Evolutionary conservation across 2,888 invertebrate genomes (phyloP).

Genomic region (Nephrotoma appendiculata): DNA sequence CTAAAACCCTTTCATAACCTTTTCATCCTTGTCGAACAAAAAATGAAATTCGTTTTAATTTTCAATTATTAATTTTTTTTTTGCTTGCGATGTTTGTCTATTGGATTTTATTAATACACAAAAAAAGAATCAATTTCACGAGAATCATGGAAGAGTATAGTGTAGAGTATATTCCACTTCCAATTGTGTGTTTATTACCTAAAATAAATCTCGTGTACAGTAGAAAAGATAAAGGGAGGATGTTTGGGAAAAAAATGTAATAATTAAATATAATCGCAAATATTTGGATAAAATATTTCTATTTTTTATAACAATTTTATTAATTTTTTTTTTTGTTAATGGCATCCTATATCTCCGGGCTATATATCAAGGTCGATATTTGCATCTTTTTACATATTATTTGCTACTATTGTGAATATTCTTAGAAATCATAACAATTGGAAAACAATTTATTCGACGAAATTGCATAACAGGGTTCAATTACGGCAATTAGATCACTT

Average conservation of each 20-base stretch:
- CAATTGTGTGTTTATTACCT: background rate
- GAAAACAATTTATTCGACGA: too few species aligned
- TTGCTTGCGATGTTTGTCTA: background rate
- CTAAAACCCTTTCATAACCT: background rate
- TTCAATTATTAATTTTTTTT: background rate
- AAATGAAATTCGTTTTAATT: background rate
- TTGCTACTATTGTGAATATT: too few species aligned
- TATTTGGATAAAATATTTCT: background rate
- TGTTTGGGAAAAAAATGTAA: background rate
- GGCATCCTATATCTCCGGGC: background rate
- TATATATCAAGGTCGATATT: background rate
- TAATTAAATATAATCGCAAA: background rate
- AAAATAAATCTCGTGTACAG: background rate
- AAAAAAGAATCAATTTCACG: background rate
- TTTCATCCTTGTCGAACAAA: background rate
- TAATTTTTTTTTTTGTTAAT: background rate
- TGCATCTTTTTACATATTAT: background rate
- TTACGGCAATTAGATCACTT: too few species aligned
- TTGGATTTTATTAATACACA: background rate
- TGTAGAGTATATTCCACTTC: background rate
- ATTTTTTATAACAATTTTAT: background rate
- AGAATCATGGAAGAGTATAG: background rate
- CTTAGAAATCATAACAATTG: too few species aligned
- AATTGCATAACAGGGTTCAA: too few species aligned
- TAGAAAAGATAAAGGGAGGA: background rate